Percentiles rank a stretch among this genome's conserved stretches.
These are phyloP conservation scores for Prenolepis imparis DNA, from an alignment of 2,888 invertebrate species.

Conservation along the genomic window DNA sequence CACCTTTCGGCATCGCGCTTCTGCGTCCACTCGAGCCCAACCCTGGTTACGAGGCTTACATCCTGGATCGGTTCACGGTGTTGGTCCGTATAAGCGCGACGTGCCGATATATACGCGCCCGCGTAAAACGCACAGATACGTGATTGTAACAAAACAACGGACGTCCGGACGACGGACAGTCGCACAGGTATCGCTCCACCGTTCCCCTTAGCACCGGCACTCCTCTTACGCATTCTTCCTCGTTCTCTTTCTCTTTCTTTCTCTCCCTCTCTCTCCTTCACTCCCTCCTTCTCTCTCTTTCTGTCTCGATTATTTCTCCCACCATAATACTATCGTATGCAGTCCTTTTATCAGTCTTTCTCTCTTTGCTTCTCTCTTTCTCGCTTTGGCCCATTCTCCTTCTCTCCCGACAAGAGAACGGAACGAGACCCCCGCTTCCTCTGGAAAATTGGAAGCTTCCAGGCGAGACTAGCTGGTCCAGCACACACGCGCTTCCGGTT, in stretches of 20 bases:
- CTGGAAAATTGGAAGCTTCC: constrained; percentile 80
- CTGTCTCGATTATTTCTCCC: constrained; percentile 58
- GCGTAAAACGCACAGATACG: constrained; percentile 80
- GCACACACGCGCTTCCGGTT: constrained; percentile 79
- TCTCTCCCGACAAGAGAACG: constrained; percentile 56
- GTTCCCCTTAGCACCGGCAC: constrained; percentile 76
- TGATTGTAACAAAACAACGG: constrained; percentile 86
- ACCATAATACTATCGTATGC: constrained; percentile 37
- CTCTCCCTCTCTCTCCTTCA: constrained; percentile 57
- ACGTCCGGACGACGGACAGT: constrained; percentile 85
- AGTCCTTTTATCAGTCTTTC: constrained; percentile 65
- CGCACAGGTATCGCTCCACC: constrained; percentile 86
- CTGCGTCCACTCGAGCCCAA: constrained; percentile 80
- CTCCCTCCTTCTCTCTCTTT: constrained; percentile 58
- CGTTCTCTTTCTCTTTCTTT: constrained; percentile 53
- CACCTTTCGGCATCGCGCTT: constrained; percentile 80
- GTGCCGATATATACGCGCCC: constrained; percentile 68
- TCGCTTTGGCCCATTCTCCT: constrained; percentile 48
- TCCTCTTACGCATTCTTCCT: constrained; percentile 67
- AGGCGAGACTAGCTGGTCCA: constrained; percentile 75
- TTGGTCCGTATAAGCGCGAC: constrained; percentile 64
- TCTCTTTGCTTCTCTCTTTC: constrained; percentile 62
- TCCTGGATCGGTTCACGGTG: constrained; percentile 82
- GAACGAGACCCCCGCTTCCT: constrained; percentile 73
- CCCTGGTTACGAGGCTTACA: constrained; percentile 78